phyloP scores from a whole-genome alignment of 1,140 invertebrate genomes.

The Caenorhabditis brenneri region DNA sequence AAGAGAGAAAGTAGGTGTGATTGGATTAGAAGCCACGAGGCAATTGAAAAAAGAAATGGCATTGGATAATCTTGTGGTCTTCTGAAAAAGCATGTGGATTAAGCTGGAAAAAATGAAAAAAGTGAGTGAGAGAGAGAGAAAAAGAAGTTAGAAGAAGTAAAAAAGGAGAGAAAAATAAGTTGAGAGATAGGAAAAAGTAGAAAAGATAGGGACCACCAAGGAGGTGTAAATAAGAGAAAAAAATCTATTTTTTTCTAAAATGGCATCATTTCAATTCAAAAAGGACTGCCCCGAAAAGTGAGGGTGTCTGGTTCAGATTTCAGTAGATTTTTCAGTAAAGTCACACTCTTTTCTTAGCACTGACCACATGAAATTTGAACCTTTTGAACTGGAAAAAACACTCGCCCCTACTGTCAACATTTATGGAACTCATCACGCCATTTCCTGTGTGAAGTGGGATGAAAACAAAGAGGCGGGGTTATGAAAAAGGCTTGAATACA shows the following conservation, averaged over 20 bases:
- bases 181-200: background rate
- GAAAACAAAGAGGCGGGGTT: background rate
- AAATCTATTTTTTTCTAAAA: background rate
- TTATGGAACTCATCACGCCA: constrained; percentile 13
- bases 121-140: background rate
- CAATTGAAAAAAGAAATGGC: constrained; percentile 4
- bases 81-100: background rate
- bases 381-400: background rate
- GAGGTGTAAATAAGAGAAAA: background rate
- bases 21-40: constrained; percentile 31
- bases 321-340: background rate
- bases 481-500: too few relatives aligned
- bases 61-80: constrained; percentile 14
- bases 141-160: background rate
- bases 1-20: constrained; percentile 25
- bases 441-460: background rate
- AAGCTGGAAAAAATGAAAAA: background rate
- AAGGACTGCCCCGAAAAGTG: background rate
- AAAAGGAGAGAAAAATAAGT: background rate
- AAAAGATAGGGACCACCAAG: constrained; percentile 7
- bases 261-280: background rate
- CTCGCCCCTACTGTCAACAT: background rate
- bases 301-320: background rate
- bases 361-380: background rate
- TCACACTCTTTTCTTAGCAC: constrained; percentile 17